Evolutionary conservation across 2,113 vertebrate species (phyloP).

Genomic region (Misgurnus anguillicaudatus): DNA sequence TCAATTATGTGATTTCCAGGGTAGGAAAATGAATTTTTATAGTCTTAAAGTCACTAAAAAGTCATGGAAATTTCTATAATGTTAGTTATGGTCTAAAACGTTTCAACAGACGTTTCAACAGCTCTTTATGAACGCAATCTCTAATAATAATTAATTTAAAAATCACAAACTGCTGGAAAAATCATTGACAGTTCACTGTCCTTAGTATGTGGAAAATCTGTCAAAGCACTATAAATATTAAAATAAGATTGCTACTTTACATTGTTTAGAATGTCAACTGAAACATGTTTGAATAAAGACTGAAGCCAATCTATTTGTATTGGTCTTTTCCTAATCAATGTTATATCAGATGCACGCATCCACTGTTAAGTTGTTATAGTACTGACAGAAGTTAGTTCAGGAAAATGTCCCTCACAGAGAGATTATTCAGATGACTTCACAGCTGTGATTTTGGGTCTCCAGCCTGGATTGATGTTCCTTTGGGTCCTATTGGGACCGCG

Average conservation of each 20-base stretch:
- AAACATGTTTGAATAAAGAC: neutral
- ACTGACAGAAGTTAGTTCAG: constrained; percentile 9
- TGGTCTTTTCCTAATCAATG: neutral
- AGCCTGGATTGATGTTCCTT: constrained; percentile 53
- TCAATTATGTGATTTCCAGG: too few relatives aligned
- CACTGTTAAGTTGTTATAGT: neutral
- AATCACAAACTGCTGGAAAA: too few relatives aligned
- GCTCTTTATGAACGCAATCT: too few relatives aligned
- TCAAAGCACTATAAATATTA: neutral
- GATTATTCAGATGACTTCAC: constrained; percentile 32
- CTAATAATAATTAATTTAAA: too few relatives aligned
- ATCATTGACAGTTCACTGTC: too few relatives aligned
- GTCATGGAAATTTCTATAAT: too few relatives aligned
- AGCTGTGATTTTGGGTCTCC: constrained; percentile 51
- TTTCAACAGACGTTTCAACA: too few relatives aligned
- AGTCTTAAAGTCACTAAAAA: too few relatives aligned
- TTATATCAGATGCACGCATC: constrained; percentile 9
- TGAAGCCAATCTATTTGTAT: neutral
- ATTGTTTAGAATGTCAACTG: neutral
- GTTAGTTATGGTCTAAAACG: too few relatives aligned
- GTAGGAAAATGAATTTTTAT: too few relatives aligned
- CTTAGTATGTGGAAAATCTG: neutral
- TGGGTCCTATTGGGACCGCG: constrained; percentile 57
- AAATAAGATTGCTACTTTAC: neutral
- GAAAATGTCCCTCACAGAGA: constrained; percentile 7